Percentiles rank a stretch among this genome's conserved stretches.
Evolutionary conservation across 2,113 vertebrate genomes (phyloP).

Genomic region (Sinocyclocheilus grahami): DNA sequence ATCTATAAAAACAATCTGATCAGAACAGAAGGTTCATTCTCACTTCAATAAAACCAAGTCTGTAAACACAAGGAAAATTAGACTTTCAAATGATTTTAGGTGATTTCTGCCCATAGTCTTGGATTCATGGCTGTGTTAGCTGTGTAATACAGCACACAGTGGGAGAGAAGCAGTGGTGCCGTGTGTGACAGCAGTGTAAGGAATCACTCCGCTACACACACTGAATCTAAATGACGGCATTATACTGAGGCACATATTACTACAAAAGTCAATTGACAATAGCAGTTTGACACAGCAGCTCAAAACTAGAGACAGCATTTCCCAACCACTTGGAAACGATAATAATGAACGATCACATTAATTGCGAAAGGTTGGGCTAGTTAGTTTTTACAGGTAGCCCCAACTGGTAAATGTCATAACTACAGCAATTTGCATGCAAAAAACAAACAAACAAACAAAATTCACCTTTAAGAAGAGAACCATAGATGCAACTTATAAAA

Average conservation of each 20-base stretch:
- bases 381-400: background rate
- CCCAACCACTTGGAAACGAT: background rate
- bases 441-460: background rate
- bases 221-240: constrained; percentile 45
- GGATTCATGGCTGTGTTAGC: background rate
- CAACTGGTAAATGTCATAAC: background rate
- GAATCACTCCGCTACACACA: background rate
- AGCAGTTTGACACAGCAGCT: constrained; percentile 35
- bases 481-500: background rate
- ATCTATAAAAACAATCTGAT: no score
- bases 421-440: background rate
- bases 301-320: background rate
- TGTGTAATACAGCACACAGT: constrained; percentile 17
- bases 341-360: background rate
- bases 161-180: background rate
- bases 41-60: background rate
- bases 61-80: background rate
- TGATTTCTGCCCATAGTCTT: constrained; percentile 25
- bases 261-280: constrained; percentile 31
- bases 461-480: background rate
- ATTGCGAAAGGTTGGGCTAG: background rate
- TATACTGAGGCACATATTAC: constrained; percentile 13
- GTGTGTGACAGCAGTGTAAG: background rate
- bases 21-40: background rate
- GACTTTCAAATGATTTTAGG: constrained; percentile 21